Evolutionary conservation across 2,113 vertebrate species (phyloP), one percentile per base, ranked within the genome.

Genomic region (Nibea albiflora): DNA sequence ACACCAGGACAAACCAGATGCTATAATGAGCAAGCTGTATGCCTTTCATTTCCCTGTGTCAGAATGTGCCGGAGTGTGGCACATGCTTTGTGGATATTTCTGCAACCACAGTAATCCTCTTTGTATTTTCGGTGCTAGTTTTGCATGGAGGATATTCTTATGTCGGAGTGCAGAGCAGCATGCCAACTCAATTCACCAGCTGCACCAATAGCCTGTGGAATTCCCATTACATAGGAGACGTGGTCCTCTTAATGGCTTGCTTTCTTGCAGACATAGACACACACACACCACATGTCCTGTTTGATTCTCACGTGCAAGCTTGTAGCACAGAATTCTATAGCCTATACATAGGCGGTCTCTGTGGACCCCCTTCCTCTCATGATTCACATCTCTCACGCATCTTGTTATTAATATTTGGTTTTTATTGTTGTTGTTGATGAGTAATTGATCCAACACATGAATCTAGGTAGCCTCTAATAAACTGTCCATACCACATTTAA

Each of bases 41-140:
- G 74, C 69, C 76, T 83, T 83, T 87, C 64, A 80, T 79, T 80
- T 81, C 79, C 52, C 52, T 4, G 79, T 88, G 84, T 85, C 53
- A 85, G 78, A 89, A 85, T 86, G 84, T 65, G 75, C 83, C 6
- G 12, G 56, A 83, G 80, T 6, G 72, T 76, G 61, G 66, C 85
- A 71, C 88, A 81, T 88, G 88, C 87, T 87, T 61, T 6, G 22
- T 26, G 71, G 84, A 85, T 90, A 80, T 88, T 88, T 78, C 64
- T 78, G 88, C 75, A 50, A 54, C 86, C 65, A 39, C 31, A 50
- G 62, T 89, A 88, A 90, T 92, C 87, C 89, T 68, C 63, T 79
- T 83, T 90, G 82, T 85, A 88, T 89, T 92, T 90, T 66, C 35
- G 47, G 80, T 65, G 28, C 61, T 31, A 28, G 73, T 14, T 83